A percentile compares a stretch with the other conserved stretches of the same genome.
Conservation (phyloP, 1,140 invertebrate species). For the Sminthurinus signatus region DNA sequence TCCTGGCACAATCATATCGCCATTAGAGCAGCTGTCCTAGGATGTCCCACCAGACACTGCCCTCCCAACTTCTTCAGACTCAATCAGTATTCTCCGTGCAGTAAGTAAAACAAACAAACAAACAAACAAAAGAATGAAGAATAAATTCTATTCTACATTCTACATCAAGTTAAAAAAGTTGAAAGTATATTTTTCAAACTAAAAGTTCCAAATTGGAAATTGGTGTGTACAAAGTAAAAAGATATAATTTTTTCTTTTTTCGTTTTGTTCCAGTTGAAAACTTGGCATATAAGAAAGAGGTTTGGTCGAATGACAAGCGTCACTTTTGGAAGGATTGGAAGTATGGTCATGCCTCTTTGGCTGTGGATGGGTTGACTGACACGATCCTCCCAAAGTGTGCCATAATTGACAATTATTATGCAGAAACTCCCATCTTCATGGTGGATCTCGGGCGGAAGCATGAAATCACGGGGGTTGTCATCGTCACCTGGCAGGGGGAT, state of each 20-base stretch:
- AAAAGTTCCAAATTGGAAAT: too few species aligned
- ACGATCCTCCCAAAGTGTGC: constrained; percentile 49
- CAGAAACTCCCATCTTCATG: constrained; percentile 54
- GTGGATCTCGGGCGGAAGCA: constrained; percentile 51
- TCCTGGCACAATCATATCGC: constrained; percentile 51
- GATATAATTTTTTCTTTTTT: too few species aligned
- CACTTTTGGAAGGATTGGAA: constrained; percentile 49
- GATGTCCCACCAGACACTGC: constrained; percentile 52
- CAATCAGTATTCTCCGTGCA: constrained; percentile 51
- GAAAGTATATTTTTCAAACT: too few species aligned
- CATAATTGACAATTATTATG: constrained; percentile 54
- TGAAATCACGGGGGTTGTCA: constrained; percentile 48
- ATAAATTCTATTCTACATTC: too few species aligned
- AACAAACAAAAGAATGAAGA: too few species aligned
- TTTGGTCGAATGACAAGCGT: constrained; percentile 55
- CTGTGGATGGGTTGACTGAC: constrained; percentile 47
- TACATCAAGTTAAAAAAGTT: too few species aligned
- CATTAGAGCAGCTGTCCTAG: constrained; percentile 51
- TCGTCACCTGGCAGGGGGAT: constrained; percentile 53
- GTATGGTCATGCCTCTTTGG: constrained; percentile 46
- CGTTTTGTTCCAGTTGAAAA: constrained; percentile 54
- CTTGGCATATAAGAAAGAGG: constrained; percentile 51
- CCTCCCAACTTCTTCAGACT: constrained; percentile 51
- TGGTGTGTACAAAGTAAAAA: too few species aligned
- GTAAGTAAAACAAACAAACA: too few species aligned